These are phyloP conservation scores for Loriculus beryllinus DNA, from an alignment of 2,797 vertebrate species.

Conservation along the genomic window DNA sequence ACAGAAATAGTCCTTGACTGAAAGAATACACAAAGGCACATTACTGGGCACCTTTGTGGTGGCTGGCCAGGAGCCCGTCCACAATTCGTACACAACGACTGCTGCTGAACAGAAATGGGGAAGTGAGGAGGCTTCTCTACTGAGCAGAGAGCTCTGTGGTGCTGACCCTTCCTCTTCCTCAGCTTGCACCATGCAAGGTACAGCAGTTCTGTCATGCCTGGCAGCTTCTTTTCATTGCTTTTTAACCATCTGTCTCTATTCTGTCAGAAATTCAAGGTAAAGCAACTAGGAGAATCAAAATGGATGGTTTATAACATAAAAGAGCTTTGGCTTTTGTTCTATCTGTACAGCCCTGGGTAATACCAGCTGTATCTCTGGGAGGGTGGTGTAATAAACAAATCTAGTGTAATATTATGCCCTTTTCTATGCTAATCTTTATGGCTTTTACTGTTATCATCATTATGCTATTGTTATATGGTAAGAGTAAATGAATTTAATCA, in stretches of 20 bases:
- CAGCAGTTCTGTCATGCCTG: fast-evolving
- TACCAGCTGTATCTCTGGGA: background rate
- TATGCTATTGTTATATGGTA: background rate
- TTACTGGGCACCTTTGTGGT: slow-evolving; percentile 23
- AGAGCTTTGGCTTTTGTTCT: background rate
- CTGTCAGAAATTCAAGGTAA: background rate
- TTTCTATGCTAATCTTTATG: background rate
- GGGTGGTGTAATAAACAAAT: background rate
- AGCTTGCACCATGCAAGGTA: background rate
- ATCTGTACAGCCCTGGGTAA: too few relatives aligned
- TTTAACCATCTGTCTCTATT: background rate
- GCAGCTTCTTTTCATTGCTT: background rate
- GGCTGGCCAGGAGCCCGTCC: background rate
- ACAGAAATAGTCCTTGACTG: slow-evolving; percentile 4
- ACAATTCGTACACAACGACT: background rate
- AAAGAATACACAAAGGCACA: background rate
- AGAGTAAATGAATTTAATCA: background rate
- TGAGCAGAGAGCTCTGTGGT: background rate
- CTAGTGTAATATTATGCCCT: background rate
- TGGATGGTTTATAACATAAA: background rate
- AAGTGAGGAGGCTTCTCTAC: fast-evolving
- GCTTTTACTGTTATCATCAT: background rate
- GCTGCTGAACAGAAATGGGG: background rate
- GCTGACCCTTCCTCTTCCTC: background rate
- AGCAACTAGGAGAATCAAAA: background rate